Evolutionary conservation across 1,140 invertebrate genomes (phyloP).

Genomic region (Pygmarrhopalites habei): DNA sequence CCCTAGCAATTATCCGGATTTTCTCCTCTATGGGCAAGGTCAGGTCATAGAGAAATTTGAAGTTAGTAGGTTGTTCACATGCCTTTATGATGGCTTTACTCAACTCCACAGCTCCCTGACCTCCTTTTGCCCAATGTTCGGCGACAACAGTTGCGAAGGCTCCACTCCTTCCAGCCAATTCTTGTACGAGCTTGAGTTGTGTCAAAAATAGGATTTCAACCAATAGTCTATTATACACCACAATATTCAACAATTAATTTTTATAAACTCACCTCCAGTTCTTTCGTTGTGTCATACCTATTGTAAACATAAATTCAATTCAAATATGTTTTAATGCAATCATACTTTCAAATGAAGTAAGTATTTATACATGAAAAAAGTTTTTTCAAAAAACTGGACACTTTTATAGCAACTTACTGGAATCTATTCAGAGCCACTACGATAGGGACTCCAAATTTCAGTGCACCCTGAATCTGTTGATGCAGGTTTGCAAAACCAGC

Average conservation of each 20-base stretch:
- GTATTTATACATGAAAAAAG: too few relatives aligned
- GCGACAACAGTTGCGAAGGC: constrained; percentile 81
- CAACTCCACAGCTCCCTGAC: constrained; percentile 73
- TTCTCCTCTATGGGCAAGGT: constrained; percentile 73
- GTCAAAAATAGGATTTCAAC: too few relatives aligned
- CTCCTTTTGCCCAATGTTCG: constrained; percentile 85
- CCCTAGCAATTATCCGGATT: constrained; percentile 77
- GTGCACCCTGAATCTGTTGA: constrained; percentile 91
- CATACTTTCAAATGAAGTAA: too few relatives aligned
- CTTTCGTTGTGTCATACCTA: constrained; percentile 77
- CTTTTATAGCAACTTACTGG: constrained; percentile 64
- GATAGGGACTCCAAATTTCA: constrained; percentile 83
- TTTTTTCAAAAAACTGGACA: too few relatives aligned
- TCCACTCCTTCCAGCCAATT: constrained; percentile 63
- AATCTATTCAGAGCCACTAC: constrained; percentile 92
- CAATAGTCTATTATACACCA: too few relatives aligned
- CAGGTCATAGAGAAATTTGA: constrained; percentile 77
- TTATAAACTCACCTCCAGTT: constrained; percentile 76
- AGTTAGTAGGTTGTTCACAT: constrained; percentile 53
- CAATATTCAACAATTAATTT: too few relatives aligned
- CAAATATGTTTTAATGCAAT: too few relatives aligned
- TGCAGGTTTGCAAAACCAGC: constrained; percentile 83
- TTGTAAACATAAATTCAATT: constrained; percentile 4
- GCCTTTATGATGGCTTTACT: constrained; percentile 80
- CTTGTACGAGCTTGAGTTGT: too few relatives aligned